Conservation (phyloP, 2,113 vertebrate genomes). For the Ascaphus truei region DNA sequence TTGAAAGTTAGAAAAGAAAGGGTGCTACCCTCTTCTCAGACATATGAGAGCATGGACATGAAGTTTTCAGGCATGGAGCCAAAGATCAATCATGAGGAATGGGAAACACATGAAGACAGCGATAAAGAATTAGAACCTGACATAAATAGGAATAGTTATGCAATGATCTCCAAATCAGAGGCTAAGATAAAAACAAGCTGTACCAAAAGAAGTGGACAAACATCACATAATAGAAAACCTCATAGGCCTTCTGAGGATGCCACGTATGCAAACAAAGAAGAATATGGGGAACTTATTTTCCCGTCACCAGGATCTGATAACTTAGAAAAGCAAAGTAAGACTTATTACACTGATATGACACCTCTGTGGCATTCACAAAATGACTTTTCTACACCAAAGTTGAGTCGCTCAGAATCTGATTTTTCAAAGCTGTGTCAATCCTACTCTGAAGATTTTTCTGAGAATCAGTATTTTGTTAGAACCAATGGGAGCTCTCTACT, state of each 20-base stretch:
- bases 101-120: conserved; percentile 84
- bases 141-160: conserved; percentile 83
- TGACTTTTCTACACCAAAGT: conserved; percentile 87
- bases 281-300: conserved; percentile 63
- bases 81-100: conserved; percentile 75
- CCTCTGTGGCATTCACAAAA: conserved; percentile 90
- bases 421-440: conserved; percentile 96
- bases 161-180: conserved; percentile 77
- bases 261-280: conserved; percentile 66
- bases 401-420: conserved; percentile 94
- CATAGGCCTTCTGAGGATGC: conserved; percentile 60
- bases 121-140: conserved; percentile 85
- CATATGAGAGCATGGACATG: conserved; percentile 97
- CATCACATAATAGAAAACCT: conserved; percentile 56
- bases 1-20: conserved; percentile 85
- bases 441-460: conserved; percentile 94
- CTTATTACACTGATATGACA: conserved; percentile 72
- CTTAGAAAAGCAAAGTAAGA: conserved; percentile 71
- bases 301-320: conserved; percentile 59
- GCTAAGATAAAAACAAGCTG: conserved; percentile 70
- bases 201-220: conserved; percentile 56
- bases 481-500: conserved; percentile 85
- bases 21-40: conserved; percentile 85
- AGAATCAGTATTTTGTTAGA: conserved; percentile 84
- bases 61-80: conserved; percentile 73